Percentiles rank a stretch among this genome's conserved stretches.
Evolutionary conservation across 2,888 invertebrate genomes (phyloP).

Genomic region (Aspidapion aeneum): DNA sequence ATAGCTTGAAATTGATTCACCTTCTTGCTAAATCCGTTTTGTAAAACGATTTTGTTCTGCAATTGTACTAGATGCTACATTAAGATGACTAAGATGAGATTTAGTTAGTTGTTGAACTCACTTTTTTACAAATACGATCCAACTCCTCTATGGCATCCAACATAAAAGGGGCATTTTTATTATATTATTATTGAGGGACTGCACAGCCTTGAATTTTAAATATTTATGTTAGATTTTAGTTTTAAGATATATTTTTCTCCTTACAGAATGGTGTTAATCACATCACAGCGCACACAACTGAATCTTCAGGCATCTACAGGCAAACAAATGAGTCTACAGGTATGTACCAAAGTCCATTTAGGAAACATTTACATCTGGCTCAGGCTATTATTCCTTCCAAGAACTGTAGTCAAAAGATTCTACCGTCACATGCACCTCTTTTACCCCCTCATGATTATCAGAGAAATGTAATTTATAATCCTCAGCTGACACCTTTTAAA

Average conservation of each 20-base stretch:
- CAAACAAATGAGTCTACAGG: conserved; percentile 48
- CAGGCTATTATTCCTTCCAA: conserved; percentile 45
- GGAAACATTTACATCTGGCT: conserved; percentile 42
- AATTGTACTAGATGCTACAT: no score
- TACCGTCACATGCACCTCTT: conserved; percentile 37
- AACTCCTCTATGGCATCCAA: no score
- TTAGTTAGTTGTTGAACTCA: no score
- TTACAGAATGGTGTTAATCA: conserved; percentile 44
- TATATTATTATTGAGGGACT: no score
- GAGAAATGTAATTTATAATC: conserved; percentile 20
- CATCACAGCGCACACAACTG: conserved; percentile 33
- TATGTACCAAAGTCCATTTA: conserved; percentile 45
- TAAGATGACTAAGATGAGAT: no score
- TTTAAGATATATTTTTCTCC: conserved; percentile 9
- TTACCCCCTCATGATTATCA: conserved; percentile 33
- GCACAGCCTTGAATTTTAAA: no score
- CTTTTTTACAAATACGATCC: no score
- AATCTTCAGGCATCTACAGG: conserved; percentile 44
- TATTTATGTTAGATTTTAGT: neutral
- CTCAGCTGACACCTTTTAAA: conserved; percentile 32
- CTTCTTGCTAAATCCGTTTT: no score
- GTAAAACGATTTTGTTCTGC: no score
- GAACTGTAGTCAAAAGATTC: conserved; percentile 44
- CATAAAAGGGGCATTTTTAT: no score
- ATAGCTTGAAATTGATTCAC: no score